These are phyloP conservation scores for Entomyzon cyanotis DNA, from an alignment of 2,113 vertebrate genomes.

Conservation along the genomic window DNA sequence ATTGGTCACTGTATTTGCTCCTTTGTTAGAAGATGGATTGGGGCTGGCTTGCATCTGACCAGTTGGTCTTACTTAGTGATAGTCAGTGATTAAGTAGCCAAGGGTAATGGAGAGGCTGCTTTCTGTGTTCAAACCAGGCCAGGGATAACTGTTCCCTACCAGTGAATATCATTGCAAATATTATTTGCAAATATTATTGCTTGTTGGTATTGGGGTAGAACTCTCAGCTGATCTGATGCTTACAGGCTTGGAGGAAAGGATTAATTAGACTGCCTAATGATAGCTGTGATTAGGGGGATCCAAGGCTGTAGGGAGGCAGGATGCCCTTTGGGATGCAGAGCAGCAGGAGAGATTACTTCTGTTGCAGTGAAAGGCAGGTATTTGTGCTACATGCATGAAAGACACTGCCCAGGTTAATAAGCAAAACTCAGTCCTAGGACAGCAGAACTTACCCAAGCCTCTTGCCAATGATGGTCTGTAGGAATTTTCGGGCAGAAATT, in stretches of 20 bases:
- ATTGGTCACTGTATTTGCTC: background rate
- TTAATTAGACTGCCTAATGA: background rate
- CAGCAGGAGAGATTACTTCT: background rate
- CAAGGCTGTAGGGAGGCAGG: background rate
- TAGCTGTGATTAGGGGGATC: background rate
- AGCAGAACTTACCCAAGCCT: conserved; percentile 79
- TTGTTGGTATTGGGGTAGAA: background rate
- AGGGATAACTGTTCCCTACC: background rate
- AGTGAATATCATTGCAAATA: background rate
- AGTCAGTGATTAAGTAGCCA: background rate
- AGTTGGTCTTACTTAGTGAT: background rate
- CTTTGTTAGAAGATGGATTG: background rate
- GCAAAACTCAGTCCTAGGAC: background rate
- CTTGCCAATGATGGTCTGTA: conserved; percentile 91
- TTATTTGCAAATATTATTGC: background rate
- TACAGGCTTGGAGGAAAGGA: background rate
- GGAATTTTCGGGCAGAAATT: conserved; percentile 87
- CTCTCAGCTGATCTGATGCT: background rate
- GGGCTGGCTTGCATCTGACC: background rate
- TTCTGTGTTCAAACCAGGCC: background rate
- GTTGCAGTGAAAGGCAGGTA: background rate
- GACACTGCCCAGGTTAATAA: background rate
- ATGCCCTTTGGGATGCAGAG: background rate
- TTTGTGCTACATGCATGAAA: background rate
- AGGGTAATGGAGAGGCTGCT: background rate